Evolutionary conservation across 92 coral and sea anemone genomes (phyloP).

Genomic region (Porites divaricata): DNA sequence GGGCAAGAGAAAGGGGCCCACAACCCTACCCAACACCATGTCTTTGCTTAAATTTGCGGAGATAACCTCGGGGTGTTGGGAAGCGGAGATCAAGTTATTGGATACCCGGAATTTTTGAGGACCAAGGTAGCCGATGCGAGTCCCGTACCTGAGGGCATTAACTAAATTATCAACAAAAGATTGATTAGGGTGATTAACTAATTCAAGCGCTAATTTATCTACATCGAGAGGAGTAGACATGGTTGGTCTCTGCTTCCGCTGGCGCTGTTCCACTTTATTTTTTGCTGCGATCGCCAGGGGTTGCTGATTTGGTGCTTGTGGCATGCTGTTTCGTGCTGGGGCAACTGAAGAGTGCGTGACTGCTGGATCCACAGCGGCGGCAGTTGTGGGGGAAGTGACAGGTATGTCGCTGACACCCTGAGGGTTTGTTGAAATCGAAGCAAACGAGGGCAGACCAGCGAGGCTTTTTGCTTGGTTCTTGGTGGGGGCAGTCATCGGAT

Average conservation of each 20-base stretch:
- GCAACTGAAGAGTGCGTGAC: constrained; percentile 26
- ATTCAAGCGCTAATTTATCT: constrained; percentile 15
- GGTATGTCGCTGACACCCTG: constrained; percentile 29
- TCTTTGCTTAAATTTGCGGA: too few species aligned
- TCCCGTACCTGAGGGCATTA: constrained; percentile 22
- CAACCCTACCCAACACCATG: too few species aligned
- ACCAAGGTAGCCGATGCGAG: constrained; percentile 37
- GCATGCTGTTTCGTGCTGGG: neutral
- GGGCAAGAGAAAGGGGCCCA: too few species aligned
- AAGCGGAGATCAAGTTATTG: too few species aligned
- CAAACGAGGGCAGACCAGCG: too few species aligned
- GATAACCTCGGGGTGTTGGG: too few species aligned
- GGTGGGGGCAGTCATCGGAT: too few species aligned
- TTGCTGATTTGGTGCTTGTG: constrained; percentile 13
- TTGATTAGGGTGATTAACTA: constrained; percentile 41
- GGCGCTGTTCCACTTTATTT: constrained; percentile 23
- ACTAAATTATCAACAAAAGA: constrained; percentile 31
- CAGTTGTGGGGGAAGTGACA: constrained; percentile 53
- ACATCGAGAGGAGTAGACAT: constrained; percentile 27
- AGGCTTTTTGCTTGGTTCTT: too few species aligned
- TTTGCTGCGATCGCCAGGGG: constrained; percentile 21
- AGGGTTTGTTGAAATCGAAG: too few species aligned
- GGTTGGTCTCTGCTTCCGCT: neutral
- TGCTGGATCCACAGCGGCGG: constrained; percentile 29
- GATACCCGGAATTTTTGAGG: constrained; percentile 27